Evolutionary conservation across 2,797 vertebrate genomes (phyloP).

Genomic region (Nyctalus aviator): DNA sequence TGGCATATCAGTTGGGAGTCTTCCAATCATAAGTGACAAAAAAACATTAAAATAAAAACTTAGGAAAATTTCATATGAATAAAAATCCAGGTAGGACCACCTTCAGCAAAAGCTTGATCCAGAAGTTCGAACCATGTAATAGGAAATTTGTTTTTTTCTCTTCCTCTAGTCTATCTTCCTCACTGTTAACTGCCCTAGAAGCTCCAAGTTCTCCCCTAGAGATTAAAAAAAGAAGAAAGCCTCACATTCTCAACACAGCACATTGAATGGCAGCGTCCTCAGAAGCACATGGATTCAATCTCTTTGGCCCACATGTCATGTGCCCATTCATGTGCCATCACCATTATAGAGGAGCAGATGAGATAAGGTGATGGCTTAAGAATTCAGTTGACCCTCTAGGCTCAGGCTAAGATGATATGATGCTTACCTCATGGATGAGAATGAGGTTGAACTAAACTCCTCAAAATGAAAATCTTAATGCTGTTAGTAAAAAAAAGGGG

Average conservation of each 20-base stretch:
- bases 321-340: not conserved
- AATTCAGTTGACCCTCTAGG: not conserved
- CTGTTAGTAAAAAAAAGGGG: not conserved
- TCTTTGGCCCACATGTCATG: not conserved
- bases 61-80: not conserved
- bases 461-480: conserved; percentile 4
- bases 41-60: not conserved
- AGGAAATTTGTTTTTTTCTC: not conserved
- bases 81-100: not conserved
- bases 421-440: not conserved
- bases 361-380: not conserved
- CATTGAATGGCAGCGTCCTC: not conserved
- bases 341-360: not conserved
- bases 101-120: not conserved
- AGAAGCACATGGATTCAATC: not conserved
- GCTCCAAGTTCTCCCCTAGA: not conserved
- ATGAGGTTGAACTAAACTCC: not conserved
- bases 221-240: not conserved
- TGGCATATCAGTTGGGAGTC: not conserved
- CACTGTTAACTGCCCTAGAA: not conserved
- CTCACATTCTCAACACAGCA: not conserved
- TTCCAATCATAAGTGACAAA: not conserved
- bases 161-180: not conserved
- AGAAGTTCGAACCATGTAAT: not conserved
- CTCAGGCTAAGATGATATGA: not conserved